Percentiles rank a stretch among this genome's conserved stretches.
phyloP scores from a whole-genome alignment of 1,140 invertebrate species.

The Amyelois transitella region DNA sequence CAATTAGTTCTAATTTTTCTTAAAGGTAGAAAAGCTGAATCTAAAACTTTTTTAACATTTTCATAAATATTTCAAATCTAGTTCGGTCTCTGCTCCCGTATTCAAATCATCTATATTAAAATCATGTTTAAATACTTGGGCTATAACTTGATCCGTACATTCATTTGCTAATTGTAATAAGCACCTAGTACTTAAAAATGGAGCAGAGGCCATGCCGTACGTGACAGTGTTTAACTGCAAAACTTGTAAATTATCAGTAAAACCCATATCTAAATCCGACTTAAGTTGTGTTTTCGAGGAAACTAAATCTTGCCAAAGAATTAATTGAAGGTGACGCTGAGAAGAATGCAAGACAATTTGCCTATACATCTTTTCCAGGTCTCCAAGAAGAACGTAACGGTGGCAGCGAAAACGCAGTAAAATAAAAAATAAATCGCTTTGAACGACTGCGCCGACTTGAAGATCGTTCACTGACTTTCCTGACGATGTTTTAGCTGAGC shows the following conservation, averaged over 20 bases:
- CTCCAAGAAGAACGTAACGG: conserved; percentile 27
- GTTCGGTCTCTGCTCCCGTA: background rate
- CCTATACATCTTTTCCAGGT: conserved; percentile 46
- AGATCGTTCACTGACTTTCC: conserved; percentile 4
- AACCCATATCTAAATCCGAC: no score
- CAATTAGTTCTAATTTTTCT: conserved; percentile 2
- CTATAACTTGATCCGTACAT: background rate
- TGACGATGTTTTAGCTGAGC: background rate
- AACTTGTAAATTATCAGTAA: background rate
- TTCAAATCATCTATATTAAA: conserved; percentile 4
- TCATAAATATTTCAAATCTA: background rate
- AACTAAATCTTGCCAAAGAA: conserved; percentile 40
- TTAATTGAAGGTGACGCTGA: conserved; percentile 30
- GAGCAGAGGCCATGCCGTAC: conserved; percentile 1
- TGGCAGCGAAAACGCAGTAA: conserved; percentile 32
- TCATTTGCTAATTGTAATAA: background rate
- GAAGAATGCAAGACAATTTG: conserved; percentile 18
- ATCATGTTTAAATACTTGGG: background rate
- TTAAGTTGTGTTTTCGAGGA: background rate
- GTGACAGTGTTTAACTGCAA: conserved; percentile 3
- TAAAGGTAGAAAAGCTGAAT: background rate
- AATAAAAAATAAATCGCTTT: conserved; percentile 3
- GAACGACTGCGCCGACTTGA: conserved; percentile 5
- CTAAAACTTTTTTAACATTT: background rate
- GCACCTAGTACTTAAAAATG: background rate